These are phyloP conservation scores for Aradus depressus DNA, from an alignment of 2,888 invertebrate species.

Conservation along the genomic window DNA sequence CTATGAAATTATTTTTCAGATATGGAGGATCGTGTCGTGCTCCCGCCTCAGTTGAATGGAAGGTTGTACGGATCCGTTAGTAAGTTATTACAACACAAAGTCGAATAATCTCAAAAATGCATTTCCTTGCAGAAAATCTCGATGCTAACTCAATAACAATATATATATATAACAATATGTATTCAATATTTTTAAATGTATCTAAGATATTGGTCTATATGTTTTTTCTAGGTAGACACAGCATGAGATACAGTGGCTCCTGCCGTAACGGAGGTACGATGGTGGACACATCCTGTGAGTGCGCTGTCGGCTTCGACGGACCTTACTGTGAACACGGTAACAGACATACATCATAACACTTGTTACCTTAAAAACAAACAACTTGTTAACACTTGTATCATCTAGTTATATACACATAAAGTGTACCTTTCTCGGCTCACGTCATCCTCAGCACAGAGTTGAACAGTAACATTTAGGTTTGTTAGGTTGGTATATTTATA, in stretches of 20 bases:
- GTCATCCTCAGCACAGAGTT: too few species aligned
- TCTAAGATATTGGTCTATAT: not conserved
- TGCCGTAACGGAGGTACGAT: constrained; percentile 1
- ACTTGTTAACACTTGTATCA: too few species aligned
- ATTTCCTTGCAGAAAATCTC: too few species aligned
- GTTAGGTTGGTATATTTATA: too few species aligned
- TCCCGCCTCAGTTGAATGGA: not conserved
- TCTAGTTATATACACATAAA: too few species aligned
- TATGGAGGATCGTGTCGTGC: not conserved
- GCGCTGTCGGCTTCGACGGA: constrained; percentile 2
- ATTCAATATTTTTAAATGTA: not conserved
- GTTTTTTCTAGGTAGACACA: not conserved
- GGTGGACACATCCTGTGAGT: not conserved
- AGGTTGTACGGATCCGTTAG: not conserved
- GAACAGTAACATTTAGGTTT: too few species aligned
- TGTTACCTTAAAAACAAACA: not conserved
- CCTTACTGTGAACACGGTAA: not conserved
- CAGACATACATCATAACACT: not conserved
- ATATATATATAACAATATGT: too few species aligned
- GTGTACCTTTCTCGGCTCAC: too few species aligned
- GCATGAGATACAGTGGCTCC: not conserved
- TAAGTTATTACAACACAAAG: too few species aligned
- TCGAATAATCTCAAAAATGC: too few species aligned
- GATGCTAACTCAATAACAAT: too few species aligned
- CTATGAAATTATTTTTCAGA: not conserved